These are phyloP conservation scores for Plagodis dolabraria DNA, from an alignment of 2,888 invertebrate species.

Conservation along the genomic window DNA sequence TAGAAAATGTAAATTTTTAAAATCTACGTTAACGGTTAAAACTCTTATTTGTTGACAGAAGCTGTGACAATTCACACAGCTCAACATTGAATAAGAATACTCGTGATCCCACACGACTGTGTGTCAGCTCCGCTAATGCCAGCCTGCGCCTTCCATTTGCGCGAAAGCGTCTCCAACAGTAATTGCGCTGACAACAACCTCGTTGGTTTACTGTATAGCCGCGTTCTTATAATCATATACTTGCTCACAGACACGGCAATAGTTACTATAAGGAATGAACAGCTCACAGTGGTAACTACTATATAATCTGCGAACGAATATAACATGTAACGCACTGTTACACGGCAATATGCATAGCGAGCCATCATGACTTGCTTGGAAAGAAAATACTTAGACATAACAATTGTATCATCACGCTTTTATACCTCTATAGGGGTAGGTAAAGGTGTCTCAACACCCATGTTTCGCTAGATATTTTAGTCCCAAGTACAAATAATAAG, in stretches of 20 bases:
- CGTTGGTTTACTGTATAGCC: slow-evolving; percentile 18
- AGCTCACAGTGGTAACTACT: neutral
- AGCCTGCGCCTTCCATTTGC: slow-evolving; percentile 46
- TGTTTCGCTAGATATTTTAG: too few species aligned
- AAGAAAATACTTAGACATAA: neutral
- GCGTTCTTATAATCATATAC: neutral
- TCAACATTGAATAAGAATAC: neutral
- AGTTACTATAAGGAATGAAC: neutral
- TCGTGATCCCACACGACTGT: slow-evolving; percentile 35
- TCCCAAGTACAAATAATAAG: too few species aligned
- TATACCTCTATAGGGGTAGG: neutral
- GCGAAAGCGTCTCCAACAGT: slow-evolving; percentile 53
- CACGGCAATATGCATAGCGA: slow-evolving; percentile 3
- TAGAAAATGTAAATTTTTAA: too few species aligned
- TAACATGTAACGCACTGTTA: slow-evolving; percentile 1
- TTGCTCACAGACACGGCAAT: neutral
- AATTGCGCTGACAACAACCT: slow-evolving; percentile 46
- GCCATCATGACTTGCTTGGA: slow-evolving; percentile 20
- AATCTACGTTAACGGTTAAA: too few species aligned
- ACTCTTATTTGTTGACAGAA: too few species aligned
- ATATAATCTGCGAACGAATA: neutral
- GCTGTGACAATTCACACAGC: too few species aligned
- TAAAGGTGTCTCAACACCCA: too few species aligned
- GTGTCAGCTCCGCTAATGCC: slow-evolving; percentile 38
- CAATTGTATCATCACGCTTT: neutral